phyloP scores from a whole-genome alignment of 30 jellyfish, hydroid and myxozoan species.

The Chrysaora quinquecirrha region DNA sequence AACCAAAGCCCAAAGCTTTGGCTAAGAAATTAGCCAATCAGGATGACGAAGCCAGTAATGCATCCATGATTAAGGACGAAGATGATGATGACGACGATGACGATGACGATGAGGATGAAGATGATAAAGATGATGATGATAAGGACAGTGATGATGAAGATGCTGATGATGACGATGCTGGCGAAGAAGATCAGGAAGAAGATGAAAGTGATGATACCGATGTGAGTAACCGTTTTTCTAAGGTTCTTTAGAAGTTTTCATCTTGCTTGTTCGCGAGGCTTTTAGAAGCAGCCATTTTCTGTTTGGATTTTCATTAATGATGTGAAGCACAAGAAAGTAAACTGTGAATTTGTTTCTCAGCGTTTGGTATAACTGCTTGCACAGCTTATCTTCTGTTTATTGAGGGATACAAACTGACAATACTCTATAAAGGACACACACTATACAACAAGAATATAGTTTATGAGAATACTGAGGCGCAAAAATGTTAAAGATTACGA shows the following conservation, averaged over 20 bases:
- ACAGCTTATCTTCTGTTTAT: too few species aligned
- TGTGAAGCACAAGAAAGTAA: too few species aligned
- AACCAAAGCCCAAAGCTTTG: conserved; percentile 8
- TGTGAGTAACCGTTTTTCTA: conserved; percentile 33
- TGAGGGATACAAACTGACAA: too few species aligned
- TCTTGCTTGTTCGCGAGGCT: neutral
- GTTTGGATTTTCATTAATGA: too few species aligned
- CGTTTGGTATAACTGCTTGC: too few species aligned
- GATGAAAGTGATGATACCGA: conserved; percentile 84
- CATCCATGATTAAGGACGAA: conserved; percentile 53
- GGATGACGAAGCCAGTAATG: conserved; percentile 56
- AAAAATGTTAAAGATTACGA: too few species aligned
- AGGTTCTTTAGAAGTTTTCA: neutral
- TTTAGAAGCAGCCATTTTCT: neutral
- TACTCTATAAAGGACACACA: too few species aligned
- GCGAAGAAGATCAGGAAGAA: conserved; percentile 66
- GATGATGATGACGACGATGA: conserved; percentile 88
- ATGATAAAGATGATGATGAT: conserved; percentile 67
- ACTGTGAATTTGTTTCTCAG: too few species aligned
- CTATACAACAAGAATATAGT: too few species aligned
- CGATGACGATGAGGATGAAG: conserved; percentile 85
- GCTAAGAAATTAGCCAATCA: conserved; percentile 31
- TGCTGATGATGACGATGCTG: conserved; percentile 57
- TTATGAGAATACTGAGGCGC: too few species aligned
- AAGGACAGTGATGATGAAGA: conserved; percentile 66